Conservation (phyloP, 1,140 invertebrate species). For the Bathynomus jamesi region DNA sequence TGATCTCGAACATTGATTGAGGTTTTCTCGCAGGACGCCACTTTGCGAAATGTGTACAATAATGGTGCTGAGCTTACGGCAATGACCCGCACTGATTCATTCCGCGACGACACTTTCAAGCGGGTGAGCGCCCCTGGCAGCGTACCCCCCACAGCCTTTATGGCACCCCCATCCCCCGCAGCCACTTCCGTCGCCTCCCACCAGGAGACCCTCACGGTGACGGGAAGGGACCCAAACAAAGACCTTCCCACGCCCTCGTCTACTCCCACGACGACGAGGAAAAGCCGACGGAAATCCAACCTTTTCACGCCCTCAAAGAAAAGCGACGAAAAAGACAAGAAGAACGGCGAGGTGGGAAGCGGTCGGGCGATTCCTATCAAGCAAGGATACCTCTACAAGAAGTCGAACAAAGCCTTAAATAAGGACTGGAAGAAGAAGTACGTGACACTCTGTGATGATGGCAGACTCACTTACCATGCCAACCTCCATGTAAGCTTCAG, state of each 20-base stretch:
- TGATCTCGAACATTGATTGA: no score
- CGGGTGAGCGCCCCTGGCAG: slow-evolving; percentile 36
- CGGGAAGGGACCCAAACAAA: slow-evolving; percentile 46
- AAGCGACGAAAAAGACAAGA: slow-evolving; percentile 66
- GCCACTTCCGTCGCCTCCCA: slow-evolving; percentile 58
- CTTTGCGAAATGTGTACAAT: slow-evolving; percentile 20
- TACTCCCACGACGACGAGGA: slow-evolving; percentile 74
- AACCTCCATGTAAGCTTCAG: slow-evolving; percentile 86
- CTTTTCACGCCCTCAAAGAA: slow-evolving; percentile 88
- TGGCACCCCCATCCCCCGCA: slow-evolving; percentile 75
- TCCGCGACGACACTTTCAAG: slow-evolving; percentile 34
- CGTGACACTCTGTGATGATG: slow-evolving; percentile 90
- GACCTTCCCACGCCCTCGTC: slow-evolving; percentile 73
- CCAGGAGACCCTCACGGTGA: slow-evolving; percentile 1
- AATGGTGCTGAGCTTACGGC: slow-evolving; percentile 30
- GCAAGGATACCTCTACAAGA: slow-evolving; percentile 94
- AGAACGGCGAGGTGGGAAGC: slow-evolving; percentile 68
- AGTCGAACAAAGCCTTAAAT: slow-evolving; percentile 86
- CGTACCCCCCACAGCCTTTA: slow-evolving; percentile 60
- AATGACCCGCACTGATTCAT: slow-evolving; percentile 36
- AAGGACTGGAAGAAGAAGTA: slow-evolving; percentile 99
- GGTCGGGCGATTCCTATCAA: slow-evolving; percentile 92
- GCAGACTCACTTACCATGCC: slow-evolving; percentile 87
- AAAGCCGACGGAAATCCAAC: slow-evolving; percentile 86
- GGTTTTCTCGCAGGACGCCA: slow-evolving; percentile 14